Percentiles rank a stretch among this genome's conserved stretches.
Conservation (phyloP, 2,888 invertebrate species). For the Drosophila lutescens region DNA sequence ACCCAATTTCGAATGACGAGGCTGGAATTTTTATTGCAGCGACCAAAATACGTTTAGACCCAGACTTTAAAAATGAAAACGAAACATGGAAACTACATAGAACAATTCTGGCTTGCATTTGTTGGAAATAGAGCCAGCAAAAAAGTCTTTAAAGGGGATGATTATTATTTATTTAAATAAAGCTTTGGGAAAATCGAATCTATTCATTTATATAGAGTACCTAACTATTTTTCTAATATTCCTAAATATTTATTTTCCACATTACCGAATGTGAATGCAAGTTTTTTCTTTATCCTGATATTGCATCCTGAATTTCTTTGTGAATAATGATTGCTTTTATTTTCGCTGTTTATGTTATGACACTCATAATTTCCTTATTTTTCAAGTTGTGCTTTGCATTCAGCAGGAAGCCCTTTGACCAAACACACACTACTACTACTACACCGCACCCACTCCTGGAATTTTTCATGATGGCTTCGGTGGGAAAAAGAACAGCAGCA, state of each 20-base stretch:
- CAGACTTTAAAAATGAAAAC: constrained; percentile 2
- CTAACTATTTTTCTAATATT: no score
- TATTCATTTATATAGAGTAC: no score
- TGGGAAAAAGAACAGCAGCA: constrained; percentile 10
- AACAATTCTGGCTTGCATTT: no score
- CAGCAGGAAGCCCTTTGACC: not conserved
- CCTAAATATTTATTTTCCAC: no score
- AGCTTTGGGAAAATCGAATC: no score
- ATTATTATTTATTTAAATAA: no score
- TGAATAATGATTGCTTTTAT: not conserved
- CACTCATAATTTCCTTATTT: constrained; percentile 1
- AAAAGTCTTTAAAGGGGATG: not conserved
- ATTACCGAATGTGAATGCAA: no score
- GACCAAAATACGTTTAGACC: not conserved
- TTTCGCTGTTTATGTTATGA: not conserved
- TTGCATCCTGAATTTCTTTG: not conserved
- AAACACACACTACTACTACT: not conserved
- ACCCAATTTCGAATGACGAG: constrained; percentile 32
- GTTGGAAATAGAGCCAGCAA: not conserved
- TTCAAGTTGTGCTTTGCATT: not conserved
- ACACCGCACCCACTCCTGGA: constrained; percentile 1
- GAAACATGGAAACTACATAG: not conserved
- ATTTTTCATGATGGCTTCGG: constrained; percentile 1
- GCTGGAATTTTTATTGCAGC: constrained; percentile 11
- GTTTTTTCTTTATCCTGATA: not conserved